phyloP scores from a whole-genome alignment of 2,797 vertebrate genomes.

The Aphelocoma californica region DNA sequence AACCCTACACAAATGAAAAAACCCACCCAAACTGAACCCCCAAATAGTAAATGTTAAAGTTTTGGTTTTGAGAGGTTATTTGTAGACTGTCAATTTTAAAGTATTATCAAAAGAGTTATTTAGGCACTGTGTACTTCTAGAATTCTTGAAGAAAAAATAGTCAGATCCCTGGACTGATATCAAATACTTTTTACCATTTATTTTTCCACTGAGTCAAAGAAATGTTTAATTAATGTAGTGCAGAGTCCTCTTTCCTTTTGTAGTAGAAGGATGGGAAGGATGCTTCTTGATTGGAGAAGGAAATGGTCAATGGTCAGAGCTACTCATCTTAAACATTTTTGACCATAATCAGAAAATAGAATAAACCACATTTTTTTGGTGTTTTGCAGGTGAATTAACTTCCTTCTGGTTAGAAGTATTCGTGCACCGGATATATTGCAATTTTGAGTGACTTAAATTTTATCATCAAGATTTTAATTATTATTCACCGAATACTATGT shows the following conservation, averaged over 20 bases:
- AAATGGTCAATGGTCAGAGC: not conserved
- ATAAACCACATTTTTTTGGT: not conserved
- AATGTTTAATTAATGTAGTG: not conserved
- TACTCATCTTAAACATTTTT: not conserved
- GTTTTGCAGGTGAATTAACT: not conserved
- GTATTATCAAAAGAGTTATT: not conserved
- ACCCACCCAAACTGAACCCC: not conserved
- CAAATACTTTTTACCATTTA: not conserved
- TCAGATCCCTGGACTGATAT: not conserved
- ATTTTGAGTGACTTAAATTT: not conserved
- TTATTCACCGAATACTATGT: not conserved
- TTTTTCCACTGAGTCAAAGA: not conserved
- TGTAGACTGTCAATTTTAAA: not conserved
- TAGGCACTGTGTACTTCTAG: not conserved
- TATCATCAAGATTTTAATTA: not conserved
- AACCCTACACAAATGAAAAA: not conserved
- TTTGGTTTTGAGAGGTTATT: not conserved
- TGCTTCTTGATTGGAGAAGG: not conserved
- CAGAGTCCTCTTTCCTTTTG: not conserved
- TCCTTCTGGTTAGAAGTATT: not conserved
- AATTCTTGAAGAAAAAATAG: not conserved
- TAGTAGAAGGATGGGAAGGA: not conserved
- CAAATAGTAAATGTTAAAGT: not conserved
- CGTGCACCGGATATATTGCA: accelerated
- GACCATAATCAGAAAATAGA: not conserved